Conservation (phyloP, 2,113 vertebrate genomes). For the Leptobrachium ailaonicum region DNA sequence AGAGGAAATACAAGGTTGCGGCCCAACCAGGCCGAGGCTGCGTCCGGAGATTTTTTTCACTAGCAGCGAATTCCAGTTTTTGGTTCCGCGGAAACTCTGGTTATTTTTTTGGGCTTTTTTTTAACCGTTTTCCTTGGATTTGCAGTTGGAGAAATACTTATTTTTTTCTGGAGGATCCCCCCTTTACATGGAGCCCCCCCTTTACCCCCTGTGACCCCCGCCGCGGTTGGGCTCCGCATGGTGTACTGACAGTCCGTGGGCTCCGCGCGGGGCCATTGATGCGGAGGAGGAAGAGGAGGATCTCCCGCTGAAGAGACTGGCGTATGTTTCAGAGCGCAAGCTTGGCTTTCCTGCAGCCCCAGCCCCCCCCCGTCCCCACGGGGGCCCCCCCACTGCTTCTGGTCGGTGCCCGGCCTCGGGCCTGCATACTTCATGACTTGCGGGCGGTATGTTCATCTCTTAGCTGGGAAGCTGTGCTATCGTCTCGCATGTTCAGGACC, state of each 20-base stretch:
- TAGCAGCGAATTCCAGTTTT: too few species aligned
- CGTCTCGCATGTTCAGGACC: constrained; percentile 98
- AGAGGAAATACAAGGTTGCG: too few species aligned
- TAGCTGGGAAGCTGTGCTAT: constrained; percentile 88
- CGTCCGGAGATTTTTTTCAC: too few species aligned
- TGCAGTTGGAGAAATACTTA: neutral
- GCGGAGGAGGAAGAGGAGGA: constrained; percentile 14
- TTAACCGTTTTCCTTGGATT: neutral
- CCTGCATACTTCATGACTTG: constrained; percentile 96
- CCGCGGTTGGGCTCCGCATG: too few species aligned
- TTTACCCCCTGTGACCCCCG: neutral
- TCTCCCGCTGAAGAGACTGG: constrained; percentile 73
- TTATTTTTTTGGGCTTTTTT: too few species aligned
- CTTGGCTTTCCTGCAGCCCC: constrained; percentile 72
- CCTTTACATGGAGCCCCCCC: neutral
- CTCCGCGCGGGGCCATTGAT: too few species aligned
- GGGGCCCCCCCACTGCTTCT: constrained; percentile 70
- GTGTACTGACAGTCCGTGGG: too few species aligned
- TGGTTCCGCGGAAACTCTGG: too few species aligned
- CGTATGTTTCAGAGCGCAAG: constrained; percentile 80
- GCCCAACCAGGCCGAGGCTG: too few species aligned
- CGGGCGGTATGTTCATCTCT: constrained; percentile 93
- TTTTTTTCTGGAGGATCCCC: constrained; percentile 12
- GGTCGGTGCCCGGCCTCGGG: constrained; percentile 80
- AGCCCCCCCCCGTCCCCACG: constrained; percentile 56